Percentiles rank a stretch among this genome's conserved stretches.
Conservation (phyloP, 2,113 vertebrate genomes). For the Hemiscyllium ocellatum region DNA sequence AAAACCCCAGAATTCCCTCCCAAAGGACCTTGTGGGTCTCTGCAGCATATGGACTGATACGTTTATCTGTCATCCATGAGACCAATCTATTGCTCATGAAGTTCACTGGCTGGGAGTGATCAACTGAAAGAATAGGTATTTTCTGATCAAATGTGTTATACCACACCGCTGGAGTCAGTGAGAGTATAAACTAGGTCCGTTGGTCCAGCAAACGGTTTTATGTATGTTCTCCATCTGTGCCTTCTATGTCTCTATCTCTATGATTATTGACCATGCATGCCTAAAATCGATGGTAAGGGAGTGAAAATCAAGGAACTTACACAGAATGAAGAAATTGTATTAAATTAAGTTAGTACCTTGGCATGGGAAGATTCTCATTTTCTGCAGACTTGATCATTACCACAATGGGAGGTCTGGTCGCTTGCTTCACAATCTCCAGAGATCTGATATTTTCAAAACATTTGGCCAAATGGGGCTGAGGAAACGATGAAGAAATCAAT, state of each 20-base stretch:
- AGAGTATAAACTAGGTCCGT: not conserved
- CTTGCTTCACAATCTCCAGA: conserved; percentile 48
- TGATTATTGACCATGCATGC: not conserved
- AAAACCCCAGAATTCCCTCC: no score
- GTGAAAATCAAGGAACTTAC: not conserved
- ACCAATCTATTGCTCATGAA: not conserved
- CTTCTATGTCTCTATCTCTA: not conserved
- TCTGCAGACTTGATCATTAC: conserved; percentile 54
- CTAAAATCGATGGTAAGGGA: not conserved
- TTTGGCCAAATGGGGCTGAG: conserved; percentile 55
- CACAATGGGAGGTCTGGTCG: conserved; percentile 49
- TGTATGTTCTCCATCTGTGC: not conserved
- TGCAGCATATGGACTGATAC: no score
- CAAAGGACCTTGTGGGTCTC: no score
- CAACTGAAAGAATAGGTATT: no score
- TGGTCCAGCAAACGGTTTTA: not conserved
- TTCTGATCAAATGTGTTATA: no score
- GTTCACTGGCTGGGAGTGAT: not conserved
- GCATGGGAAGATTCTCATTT: conserved; percentile 51
- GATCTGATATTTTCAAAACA: conserved; percentile 56
- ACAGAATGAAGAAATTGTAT: not conserved
- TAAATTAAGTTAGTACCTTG: conserved; percentile 49
- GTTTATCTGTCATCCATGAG: no score
- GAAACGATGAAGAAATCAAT: conserved; percentile 36
- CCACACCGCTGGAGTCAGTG: no score